A percentile compares a stretch with the other conserved stretches of the same genome.
Conservation (phyloP, 2,797 vertebrate genomes). For the Tiaroga cobitis region DNA sequence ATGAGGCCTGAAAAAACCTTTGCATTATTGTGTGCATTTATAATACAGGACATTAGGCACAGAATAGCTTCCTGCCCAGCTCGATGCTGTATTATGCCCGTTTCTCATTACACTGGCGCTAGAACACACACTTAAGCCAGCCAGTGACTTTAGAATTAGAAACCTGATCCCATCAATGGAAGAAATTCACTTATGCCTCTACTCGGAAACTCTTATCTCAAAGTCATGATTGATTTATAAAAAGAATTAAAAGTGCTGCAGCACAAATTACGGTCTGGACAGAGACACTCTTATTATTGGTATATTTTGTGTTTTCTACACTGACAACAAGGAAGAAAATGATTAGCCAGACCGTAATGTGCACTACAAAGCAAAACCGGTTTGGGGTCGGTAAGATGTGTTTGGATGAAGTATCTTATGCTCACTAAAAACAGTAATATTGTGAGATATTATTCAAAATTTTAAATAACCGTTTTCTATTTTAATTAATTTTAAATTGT, state of each 20-base stretch:
- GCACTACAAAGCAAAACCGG: neutral
- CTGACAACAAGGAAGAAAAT: neutral
- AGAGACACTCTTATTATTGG: neutral
- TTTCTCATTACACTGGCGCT: constrained; percentile 6
- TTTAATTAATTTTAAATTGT: neutral
- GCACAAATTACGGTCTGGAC: neutral
- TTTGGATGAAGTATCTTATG: neutral
- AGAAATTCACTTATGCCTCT: constrained; percentile 9
- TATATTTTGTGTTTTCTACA: neutral
- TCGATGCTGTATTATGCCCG: constrained; percentile 15
- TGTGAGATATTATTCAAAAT: neutral
- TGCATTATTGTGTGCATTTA: constrained; percentile 12
- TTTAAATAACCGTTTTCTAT: neutral
- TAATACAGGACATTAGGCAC: constrained; percentile 35
- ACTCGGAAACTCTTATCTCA: neutral
- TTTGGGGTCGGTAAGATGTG: neutral
- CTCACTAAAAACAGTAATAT: neutral
- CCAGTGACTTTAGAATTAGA: constrained; percentile 11
- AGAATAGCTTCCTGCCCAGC: neutral
- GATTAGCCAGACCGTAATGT: neutral
- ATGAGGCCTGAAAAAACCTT: constrained; percentile 23
- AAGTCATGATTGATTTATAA: constrained; percentile 5
- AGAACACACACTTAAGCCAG: constrained; percentile 29
- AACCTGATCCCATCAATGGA: constrained; percentile 35
- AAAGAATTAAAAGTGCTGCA: neutral